These are phyloP conservation scores for Nothocercus julius DNA, from an alignment of 2,113 vertebrate species.

Conservation along the genomic window DNA sequence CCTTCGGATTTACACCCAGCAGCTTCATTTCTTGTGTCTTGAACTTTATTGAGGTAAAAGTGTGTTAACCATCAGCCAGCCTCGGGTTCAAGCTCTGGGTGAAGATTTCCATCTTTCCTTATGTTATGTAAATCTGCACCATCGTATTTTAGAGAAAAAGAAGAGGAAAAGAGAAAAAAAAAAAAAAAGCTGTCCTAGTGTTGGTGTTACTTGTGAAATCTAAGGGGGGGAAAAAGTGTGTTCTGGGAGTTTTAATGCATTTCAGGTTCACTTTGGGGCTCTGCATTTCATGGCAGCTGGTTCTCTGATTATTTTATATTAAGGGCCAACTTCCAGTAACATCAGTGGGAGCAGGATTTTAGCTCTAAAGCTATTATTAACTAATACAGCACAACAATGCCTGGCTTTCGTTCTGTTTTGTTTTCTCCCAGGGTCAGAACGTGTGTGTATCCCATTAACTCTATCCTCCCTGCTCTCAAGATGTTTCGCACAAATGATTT, in stretches of 20 bases:
- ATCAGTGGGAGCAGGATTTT: conserved; percentile 62
- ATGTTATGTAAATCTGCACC: not conserved
- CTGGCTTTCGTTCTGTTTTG: conserved; percentile 71
- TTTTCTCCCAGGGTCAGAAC: conserved; percentile 58
- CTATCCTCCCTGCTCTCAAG: conserved; percentile 70
- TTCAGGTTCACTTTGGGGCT: conserved; percentile 22
- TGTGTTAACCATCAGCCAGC: not conserved
- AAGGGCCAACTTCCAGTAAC: conserved; percentile 62
- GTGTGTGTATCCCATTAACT: conserved; percentile 74
- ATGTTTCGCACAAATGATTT: conserved; percentile 67
- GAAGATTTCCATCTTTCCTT: not conserved
- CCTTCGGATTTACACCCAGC: not conserved
- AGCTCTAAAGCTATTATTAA: conserved; percentile 70
- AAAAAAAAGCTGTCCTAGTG: not conserved
- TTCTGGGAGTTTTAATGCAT: conserved; percentile 1
- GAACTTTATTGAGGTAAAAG: not conserved
- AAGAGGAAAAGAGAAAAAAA: no score
- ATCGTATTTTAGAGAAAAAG: not conserved
- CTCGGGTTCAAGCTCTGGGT: not conserved
- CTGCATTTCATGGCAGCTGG: conserved; percentile 43
- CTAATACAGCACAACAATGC: conserved; percentile 67
- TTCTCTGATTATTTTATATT: conserved; percentile 66
- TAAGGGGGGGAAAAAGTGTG: not conserved
- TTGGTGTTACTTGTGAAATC: conserved; percentile 2
- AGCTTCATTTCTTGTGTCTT: not conserved